Percentiles rank a stretch among this genome's conserved stretches.
Conservation (phyloP, 2,113 vertebrate species). For the Actenoides lindsayi region DNA sequence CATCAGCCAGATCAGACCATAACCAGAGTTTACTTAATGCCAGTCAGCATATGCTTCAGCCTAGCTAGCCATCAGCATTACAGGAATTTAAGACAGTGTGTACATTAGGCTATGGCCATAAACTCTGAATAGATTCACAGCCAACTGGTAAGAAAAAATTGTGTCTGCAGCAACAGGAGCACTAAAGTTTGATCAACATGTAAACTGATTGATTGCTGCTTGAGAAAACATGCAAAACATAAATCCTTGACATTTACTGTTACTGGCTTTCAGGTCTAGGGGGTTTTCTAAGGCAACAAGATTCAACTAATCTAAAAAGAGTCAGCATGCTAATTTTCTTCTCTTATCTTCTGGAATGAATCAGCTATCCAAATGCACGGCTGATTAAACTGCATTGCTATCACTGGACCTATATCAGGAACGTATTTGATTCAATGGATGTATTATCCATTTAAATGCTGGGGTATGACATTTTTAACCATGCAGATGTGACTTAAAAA, state of each 20-base stretch:
- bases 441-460: not conserved
- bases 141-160: not conserved
- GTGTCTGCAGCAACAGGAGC: not conserved
- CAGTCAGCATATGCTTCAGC: not conserved
- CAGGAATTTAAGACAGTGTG: not conserved
- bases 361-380: not conserved
- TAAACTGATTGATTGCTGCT: not conserved
- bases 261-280: not conserved
- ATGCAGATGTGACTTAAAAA: not conserved
- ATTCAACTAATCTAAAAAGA: conserved; percentile 2
- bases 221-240: not conserved
- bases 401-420: conserved; percentile 7
- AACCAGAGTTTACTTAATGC: not conserved
- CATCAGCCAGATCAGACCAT: not conserved
- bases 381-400: conserved; percentile 26
- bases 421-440: not conserved
- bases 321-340: not conserved
- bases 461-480: conserved; percentile 3
- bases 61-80: not conserved
- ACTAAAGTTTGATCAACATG: not conserved
- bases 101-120: not conserved
- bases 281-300: not conserved
- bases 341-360: conserved; percentile 3
- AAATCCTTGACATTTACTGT: not conserved
- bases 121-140: not conserved